Base-by-base conservation (phyloP, 2,888 invertebrate species). In the Chrysomela aeneicollis region DNA sequence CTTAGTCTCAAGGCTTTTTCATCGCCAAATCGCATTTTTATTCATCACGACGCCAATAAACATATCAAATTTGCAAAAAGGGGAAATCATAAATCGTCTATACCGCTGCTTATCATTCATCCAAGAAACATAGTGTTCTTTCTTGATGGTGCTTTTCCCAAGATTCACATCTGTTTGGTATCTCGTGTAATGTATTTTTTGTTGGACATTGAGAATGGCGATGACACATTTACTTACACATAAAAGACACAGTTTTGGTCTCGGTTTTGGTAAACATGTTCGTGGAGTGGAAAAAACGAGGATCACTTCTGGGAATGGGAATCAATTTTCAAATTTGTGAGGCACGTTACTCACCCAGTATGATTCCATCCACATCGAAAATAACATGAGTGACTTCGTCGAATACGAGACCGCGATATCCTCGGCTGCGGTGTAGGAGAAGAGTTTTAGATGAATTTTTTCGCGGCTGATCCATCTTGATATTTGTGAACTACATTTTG, bases 91-190 rank as follows among this genome's bases (percentile, higher is more conserved):
- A 26, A 26, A 26, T 26, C 6, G 3, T 26, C 4, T 26, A 26
- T 26, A 26, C 26, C n/a, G n/a, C n/a, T n/a, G n/a, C n/a, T n/a
- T n/a, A n/a, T n/a, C n/a, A n/a, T n/a, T n/a, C n/a, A n/a, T n/a
- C n/a, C n/a, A n/a, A n/a, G n/a, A n/a, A n/a, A n/a, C n/a, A n/a
- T n/a, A n/a, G n/a, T n/a, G n/a, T n/a, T n/a, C n/a, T n/a, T n/a
- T n/a, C n/a, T n/a, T n/a, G n/a, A n/a, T n/a, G n/a, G n/a, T n/a
- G n/a, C 26, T 26, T 6, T 26, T 26, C 26, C 57, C 4, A 22
- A 42, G 47, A 30, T 26, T 47, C 46, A 21, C 57, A 57, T 57
- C 46, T 57, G 57, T 57, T 46, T 46, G 17, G 57, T 57, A 46
- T 46, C 46, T 46, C 26, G 22, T 17, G n/a, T 47, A 26, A 57